Evolutionary conservation across 1,140 invertebrate species (phyloP).

Genomic region (Arctopsyche grandis): DNA sequence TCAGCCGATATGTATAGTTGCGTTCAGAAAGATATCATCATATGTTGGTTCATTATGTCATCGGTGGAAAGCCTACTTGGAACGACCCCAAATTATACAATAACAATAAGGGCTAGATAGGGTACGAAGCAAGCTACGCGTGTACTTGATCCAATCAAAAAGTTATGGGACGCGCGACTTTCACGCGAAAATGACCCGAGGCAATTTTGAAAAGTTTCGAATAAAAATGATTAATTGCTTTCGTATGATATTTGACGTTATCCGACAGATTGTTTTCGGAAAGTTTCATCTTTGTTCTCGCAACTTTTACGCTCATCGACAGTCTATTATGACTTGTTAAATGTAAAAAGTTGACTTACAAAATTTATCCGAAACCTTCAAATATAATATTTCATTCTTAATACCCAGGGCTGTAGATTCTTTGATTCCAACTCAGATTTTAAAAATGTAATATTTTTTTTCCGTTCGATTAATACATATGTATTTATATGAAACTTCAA

Average conservation of each 20-base stretch:
- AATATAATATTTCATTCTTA: too few species aligned
- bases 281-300: background rate
- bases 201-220: background rate
- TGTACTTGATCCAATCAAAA: too few species aligned
- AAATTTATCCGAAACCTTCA: background rate
- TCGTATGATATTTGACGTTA: background rate
- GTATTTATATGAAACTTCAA: too few species aligned
- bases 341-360: background rate
- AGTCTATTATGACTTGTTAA: background rate
- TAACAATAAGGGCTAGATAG: constrained; percentile 1
- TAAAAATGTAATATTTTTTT: too few species aligned
- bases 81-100: constrained; percentile 24
- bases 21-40: constrained; percentile 30
- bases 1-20: constrained; percentile 1
- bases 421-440: too few species aligned
- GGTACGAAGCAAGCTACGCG: background rate
- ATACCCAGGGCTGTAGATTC: too few species aligned
- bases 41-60: constrained; percentile 27
- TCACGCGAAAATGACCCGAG: too few species aligned
- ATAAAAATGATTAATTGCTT: constrained; percentile 11
- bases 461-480: too few species aligned
- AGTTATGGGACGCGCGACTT: too few species aligned
- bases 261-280: background rate
- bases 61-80: constrained; percentile 3
- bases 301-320: background rate